Conservation (phyloP, 2,113 vertebrate genomes). For the Dolichallabes microphthalmus region DNA sequence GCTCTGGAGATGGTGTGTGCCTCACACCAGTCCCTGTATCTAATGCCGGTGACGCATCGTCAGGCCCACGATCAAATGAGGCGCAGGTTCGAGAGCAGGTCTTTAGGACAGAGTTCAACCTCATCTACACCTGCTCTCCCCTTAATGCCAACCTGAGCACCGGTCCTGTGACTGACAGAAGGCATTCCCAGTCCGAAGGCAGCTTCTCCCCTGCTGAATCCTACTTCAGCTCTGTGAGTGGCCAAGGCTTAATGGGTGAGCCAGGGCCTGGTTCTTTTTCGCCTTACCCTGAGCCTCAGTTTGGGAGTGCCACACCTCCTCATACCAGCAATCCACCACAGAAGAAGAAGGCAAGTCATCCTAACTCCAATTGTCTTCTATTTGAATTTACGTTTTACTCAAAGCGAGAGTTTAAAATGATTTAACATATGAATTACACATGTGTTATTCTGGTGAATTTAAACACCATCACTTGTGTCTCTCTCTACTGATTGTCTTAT, state of each 20-base stretch:
- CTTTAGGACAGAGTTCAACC: conserved; percentile 98
- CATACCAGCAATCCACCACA: conserved; percentile 91
- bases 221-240: conserved; percentile 78
- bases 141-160: conserved; percentile 88
- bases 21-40: conserved; percentile 62
- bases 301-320: conserved; percentile 76
- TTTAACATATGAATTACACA: not conserved
- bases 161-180: conserved; percentile 78
- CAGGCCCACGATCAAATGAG: conserved; percentile 70
- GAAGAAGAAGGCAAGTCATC: conserved; percentile 91
- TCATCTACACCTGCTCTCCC: conserved; percentile 98
- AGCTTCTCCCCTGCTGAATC: conserved; percentile 87
- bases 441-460: not conserved
- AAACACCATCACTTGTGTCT: not conserved
- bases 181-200: conserved; percentile 80
- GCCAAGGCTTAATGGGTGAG: conserved; percentile 83
- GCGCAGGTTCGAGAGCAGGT: conserved; percentile 84
- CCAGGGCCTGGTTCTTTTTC: conserved; percentile 79
- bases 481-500: not conserved
- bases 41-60: conserved; percentile 51
- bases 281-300: conserved; percentile 81
- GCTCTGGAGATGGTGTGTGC: conserved; percentile 53
- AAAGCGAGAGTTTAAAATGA: not conserved
- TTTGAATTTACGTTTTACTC: conserved; percentile 17
- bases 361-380: conserved; percentile 9